Percentiles rank a stretch among this genome's conserved stretches.
Conservation (phyloP, 2,113 vertebrate species). For the Ondatra zibethicus region DNA sequence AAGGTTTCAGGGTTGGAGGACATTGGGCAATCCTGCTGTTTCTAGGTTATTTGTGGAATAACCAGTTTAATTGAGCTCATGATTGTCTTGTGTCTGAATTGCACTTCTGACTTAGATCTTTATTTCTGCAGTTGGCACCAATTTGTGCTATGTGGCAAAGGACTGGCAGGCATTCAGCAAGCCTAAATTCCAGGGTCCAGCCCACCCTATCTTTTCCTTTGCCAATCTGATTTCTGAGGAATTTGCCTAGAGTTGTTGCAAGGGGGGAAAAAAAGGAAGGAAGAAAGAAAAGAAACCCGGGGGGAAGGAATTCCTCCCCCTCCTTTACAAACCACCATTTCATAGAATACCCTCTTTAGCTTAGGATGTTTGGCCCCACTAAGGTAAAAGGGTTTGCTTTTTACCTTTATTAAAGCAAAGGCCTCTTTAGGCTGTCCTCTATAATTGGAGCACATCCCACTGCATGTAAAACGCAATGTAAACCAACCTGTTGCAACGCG, state of each 20-base stretch:
- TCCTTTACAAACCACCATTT: slow-evolving; percentile 51
- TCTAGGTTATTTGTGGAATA: slow-evolving; percentile 83
- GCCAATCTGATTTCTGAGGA: slow-evolving; percentile 81
- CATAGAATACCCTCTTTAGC: slow-evolving; percentile 42
- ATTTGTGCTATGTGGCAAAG: slow-evolving; percentile 65
- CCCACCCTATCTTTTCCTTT: slow-evolving; percentile 67
- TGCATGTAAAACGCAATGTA: slow-evolving; percentile 47
- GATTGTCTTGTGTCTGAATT: slow-evolving; percentile 68
- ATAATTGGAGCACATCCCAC: slow-evolving; percentile 62
- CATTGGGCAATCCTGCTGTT: slow-evolving; percentile 78
- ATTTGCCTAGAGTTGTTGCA: slow-evolving; percentile 70
- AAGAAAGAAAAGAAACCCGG: neutral
- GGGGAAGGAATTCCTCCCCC: slow-evolving; percentile 41
- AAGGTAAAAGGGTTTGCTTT: neutral
- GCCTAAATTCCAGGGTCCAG: slow-evolving; percentile 69
- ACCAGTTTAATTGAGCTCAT: slow-evolving; percentile 80
- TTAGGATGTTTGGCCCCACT: neutral
- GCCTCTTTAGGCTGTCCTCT: slow-evolving; percentile 52
- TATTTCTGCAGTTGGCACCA: slow-evolving; percentile 71
- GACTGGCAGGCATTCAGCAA: slow-evolving; percentile 71
- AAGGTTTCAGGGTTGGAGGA: slow-evolving; percentile 79
- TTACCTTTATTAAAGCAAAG: slow-evolving; percentile 42
- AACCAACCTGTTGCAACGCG: slow-evolving; percentile 68
- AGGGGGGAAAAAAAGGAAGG: neutral
- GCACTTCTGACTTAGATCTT: slow-evolving; percentile 76